A percentile compares a stretch with the other conserved stretches of the same genome.
Conservation (phyloP, 2,113 vertebrate genomes). For the Jacana jacana region DNA sequence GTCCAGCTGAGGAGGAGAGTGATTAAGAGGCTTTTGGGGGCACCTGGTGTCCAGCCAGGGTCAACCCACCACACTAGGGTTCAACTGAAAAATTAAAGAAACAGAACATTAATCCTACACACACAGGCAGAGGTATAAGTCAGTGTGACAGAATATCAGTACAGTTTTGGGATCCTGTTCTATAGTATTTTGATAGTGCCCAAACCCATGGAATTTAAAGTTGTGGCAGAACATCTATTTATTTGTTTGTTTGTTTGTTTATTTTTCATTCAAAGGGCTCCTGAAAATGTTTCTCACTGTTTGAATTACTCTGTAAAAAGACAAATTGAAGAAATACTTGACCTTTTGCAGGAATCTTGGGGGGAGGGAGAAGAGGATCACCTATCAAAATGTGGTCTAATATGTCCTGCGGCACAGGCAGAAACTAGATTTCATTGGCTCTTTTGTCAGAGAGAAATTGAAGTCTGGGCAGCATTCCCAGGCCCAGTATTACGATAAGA, state of each 20-base stretch:
- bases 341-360: background rate
- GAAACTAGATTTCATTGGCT: background rate
- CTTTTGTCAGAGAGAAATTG: constrained; percentile 20
- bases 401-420: background rate
- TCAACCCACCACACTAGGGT: background rate
- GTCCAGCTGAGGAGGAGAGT: background rate
- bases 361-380: background rate
- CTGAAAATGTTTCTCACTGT: background rate
- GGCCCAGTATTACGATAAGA: background rate
- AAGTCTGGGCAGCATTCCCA: constrained; percentile 47
- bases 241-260: background rate
- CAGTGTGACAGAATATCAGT: background rate
- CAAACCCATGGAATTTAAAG: background rate
- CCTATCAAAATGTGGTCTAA: constrained; percentile 7
- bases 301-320: background rate
- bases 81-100: background rate
- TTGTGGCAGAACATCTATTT: background rate
- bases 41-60: background rate
- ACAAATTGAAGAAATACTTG: background rate
- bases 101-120: background rate
- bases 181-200: background rate
- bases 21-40: background rate
- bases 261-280: background rate
- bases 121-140: accelerated
- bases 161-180: background rate